Conservation (phyloP, 1,140 invertebrate genomes). For the Chironomus tepperi region DNA sequence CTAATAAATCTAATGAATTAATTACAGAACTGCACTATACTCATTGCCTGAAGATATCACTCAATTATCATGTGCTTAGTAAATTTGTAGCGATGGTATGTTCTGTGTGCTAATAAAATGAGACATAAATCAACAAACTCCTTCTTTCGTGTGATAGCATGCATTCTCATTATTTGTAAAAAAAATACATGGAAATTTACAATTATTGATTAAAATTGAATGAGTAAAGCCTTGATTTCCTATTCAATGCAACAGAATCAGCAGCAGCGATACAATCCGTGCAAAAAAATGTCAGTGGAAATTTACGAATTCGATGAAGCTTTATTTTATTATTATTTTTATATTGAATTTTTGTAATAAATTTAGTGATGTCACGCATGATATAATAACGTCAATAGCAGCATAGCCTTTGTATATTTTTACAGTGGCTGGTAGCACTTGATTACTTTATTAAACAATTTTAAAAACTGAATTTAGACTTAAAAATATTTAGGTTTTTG, state of each 20-base stretch:
- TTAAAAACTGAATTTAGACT: no score
- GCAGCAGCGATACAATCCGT: no score
- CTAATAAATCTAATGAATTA: conserved; percentile 19
- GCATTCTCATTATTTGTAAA: no score
- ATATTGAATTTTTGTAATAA: conserved; percentile 3
- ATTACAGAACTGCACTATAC: not conserved
- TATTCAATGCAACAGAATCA: no score
- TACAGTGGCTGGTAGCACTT: no score
- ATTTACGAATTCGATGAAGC: not conserved
- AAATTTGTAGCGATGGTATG: not conserved
- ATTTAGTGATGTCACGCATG: conserved; percentile 11
- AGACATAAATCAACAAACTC: not conserved
- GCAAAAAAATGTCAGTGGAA: no score
- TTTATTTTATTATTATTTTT: not conserved
- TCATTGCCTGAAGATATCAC: not conserved
- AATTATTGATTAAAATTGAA: no score
- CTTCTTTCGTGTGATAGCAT: no score
- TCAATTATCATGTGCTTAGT: not conserved
- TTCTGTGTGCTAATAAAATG: not conserved
- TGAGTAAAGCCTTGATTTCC: no score
- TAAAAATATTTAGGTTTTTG: no score
- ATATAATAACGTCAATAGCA: not conserved
- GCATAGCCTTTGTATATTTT: not conserved
- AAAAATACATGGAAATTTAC: no score
- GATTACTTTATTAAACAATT: no score